Evolutionary conservation across 2,797 vertebrate species (phyloP).

Genomic region (Phylloscopus collybita): DNA sequence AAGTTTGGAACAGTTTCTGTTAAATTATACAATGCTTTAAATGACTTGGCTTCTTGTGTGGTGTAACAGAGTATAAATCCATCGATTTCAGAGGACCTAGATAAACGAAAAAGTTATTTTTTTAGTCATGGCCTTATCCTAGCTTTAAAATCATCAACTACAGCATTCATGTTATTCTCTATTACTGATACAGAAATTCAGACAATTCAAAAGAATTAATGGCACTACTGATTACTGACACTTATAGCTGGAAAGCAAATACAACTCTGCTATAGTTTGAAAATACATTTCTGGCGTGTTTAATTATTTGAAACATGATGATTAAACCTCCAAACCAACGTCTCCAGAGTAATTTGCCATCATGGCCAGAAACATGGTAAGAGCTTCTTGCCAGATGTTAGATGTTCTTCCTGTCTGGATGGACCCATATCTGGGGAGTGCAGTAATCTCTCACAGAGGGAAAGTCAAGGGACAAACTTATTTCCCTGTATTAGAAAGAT

Average conservation of each 20-base stretch:
- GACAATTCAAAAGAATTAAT: slow-evolving; percentile 13
- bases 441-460: not conserved
- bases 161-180: not conserved
- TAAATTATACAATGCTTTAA: slow-evolving; percentile 2
- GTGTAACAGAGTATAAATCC: not conserved
- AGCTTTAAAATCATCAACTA: not conserved
- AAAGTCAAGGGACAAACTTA: not conserved
- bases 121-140: not conserved
- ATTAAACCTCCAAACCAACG: not conserved
- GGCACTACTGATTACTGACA: not conserved
- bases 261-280: not conserved
- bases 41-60: not conserved
- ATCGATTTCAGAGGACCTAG: not conserved
- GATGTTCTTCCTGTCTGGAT: not conserved
- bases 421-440: accelerated
- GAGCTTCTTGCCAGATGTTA: not conserved
- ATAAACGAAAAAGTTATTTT: not conserved
- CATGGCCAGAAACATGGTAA: not conserved
- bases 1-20: not conserved
- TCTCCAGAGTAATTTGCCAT: not conserved
- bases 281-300: not conserved
- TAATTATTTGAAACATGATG: slow-evolving; percentile 6
- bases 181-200: not conserved
- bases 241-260: not conserved
- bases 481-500: not conserved